Evolutionary conservation across 2,888 invertebrate genomes (phyloP), one percentile per base, ranked within the genome.

Genomic region (Antheraea assamensis): DNA sequence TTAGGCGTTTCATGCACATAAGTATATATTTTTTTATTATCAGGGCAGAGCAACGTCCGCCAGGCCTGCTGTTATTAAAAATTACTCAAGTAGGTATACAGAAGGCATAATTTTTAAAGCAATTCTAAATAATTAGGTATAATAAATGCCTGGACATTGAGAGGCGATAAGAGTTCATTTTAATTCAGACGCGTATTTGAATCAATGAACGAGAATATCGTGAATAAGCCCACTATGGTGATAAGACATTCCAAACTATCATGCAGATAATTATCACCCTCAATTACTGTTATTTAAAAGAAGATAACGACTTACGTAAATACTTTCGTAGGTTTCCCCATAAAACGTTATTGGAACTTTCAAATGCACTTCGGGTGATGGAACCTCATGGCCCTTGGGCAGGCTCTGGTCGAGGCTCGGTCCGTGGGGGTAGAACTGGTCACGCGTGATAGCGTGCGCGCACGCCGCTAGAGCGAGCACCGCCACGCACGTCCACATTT

Each of bases 261-360:
- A 13, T 7, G 10, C 0, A 13, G 13, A 42, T 42, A 42, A 42
- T 13, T 42, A 13, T 13, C 8, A 42, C 13, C 13, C 1, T 42
- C 42, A 1, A 10, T 13, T 13, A 42, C 10, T 42, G 13, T 42
- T 42, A 42, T 1, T 42, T 42, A 49, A 27, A n/a, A 77, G 30
- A 77, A 74, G n/a, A n/a, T n/a, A 74, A 74, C 13, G 83, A 98
- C 98, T 98, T 93, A 99, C 98, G 91, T 95, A 98, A 83, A 98
- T 95, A 55, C 96, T 95, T 74, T 96, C 96, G 89, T 97, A 98
- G 77, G 93, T 92, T 79, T 96, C 96, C 80, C 97, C 97, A 88
- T 96, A 99, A 92, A 98, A 98, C 72, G 95, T 94, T 74, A 99
- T 95, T 2, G 98, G 98, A 58, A 96, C 96, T 83, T 94, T 95